Base-by-base conservation (phyloP, 2,888 invertebrate genomes). In the Eilema caniola region DNA sequence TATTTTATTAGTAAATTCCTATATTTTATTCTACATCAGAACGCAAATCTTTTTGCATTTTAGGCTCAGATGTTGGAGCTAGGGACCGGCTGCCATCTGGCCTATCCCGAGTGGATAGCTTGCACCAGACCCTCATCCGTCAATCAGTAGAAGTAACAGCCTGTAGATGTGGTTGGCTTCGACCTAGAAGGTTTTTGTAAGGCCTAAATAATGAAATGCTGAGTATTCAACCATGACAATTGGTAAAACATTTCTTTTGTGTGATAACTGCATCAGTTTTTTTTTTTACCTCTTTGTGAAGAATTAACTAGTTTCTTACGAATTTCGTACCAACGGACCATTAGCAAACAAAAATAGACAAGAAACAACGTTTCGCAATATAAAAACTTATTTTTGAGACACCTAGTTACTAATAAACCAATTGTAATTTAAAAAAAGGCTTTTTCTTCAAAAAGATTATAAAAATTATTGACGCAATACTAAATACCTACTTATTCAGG, bases 401-500 rank as follows among this genome's bases (percentile, higher is more conserved):
- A 25, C 24, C 59, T 25, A 0, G n/a, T 53, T n/a, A 20, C 37
- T 37, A 5, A 37, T 20, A 57, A 66, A 66, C 20, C 23, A 37
- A 59, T 57, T 66, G 59, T 25, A 62, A 41, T 66, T 16, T 60
- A 47, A 67, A 67, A 67, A 66, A 66, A 1, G 23, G 24, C 20
- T 47, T 20, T 47, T 47, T 5, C 20, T 20, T 20, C 0, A 0
- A 47, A 20, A 47, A 47, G 47, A 37, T 47, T 16, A 41, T n/a
- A 53, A n/a, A 53, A 53, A 53, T 62, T 24, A 37, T 37, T 24
- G 1, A 62, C 62, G 20, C 37, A 41, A 20, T 62, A 24, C 41
- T 3, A 12, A 64, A n/a, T 53, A 28, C 11, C 33, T 37, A 7
- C n/a, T 53, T 20, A 64, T 12, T 28, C 47, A 65, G 28, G 28